A percentile compares a stretch with the other conserved stretches of the same genome.
Evolutionary conservation across 2,888 invertebrate genomes (phyloP).

Genomic region (Machimus rusticus): DNA sequence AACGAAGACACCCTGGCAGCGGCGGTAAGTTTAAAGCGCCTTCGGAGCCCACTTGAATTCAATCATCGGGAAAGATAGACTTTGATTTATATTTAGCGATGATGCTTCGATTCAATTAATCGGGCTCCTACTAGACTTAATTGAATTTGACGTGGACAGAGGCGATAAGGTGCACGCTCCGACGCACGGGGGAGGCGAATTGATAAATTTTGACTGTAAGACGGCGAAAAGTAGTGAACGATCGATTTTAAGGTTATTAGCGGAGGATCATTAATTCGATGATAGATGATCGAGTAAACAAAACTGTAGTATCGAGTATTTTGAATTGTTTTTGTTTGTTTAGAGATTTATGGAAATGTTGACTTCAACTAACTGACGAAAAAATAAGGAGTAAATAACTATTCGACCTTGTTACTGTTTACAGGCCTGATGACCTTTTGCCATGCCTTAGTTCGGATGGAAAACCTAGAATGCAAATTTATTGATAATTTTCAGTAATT

Average conservation of each 20-base stretch:
- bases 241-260: too few relatives aligned
- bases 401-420: not conserved
- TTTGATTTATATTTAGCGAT: slow-evolving; percentile 44
- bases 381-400: not conserved
- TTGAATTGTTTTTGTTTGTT: not conserved
- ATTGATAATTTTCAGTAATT: not conserved
- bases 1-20: slow-evolving; percentile 57
- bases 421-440: not conserved
- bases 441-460: not conserved
- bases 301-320: not conserved
- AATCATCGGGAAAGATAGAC: slow-evolving; percentile 3
- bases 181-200: not conserved
- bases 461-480: not conserved
- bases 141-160: not conserved
- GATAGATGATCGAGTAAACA: not conserved
- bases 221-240: not conserved
- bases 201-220: not conserved
- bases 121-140: slow-evolving; percentile 50
- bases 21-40: slow-evolving; percentile 56
- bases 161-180: not conserved
- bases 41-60: not conserved
- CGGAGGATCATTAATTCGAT: not conserved
- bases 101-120: slow-evolving; percentile 32
- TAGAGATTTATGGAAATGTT: not conserved
- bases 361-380: not conserved